phyloP scores from a whole-genome alignment of 1,140 invertebrate species.

The Drosophila kohkoa region DNA sequence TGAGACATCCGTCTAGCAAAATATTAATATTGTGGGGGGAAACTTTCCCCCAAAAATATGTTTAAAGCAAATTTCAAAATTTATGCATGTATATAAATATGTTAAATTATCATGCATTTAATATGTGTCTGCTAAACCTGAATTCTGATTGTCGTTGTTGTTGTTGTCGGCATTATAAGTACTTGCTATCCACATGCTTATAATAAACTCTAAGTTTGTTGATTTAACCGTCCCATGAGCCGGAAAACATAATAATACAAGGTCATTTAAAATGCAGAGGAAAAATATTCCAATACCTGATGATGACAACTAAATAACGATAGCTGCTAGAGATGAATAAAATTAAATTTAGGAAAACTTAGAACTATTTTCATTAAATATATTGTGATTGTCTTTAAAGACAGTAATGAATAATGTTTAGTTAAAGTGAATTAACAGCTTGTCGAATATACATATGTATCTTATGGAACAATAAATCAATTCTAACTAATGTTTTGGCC shows the following conservation, averaged over 20 bases:
- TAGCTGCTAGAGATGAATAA: conserved; percentile 8
- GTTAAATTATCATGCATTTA: background rate
- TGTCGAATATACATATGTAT: too few relatives aligned
- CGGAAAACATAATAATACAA: conserved; percentile 52
- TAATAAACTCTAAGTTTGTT: background rate
- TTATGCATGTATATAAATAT: background rate
- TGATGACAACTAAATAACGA: conserved; percentile 20
- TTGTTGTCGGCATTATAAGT: background rate
- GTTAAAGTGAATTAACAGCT: too few relatives aligned
- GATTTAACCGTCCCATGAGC: conserved; percentile 59
- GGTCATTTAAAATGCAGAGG: conserved; percentile 73
- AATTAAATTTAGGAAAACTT: too few relatives aligned
- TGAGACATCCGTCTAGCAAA: conserved; percentile 34
- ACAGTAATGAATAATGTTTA: too few relatives aligned
- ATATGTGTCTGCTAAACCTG: conserved; percentile 9
- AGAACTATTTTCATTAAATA: too few relatives aligned
- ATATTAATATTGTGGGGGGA: background rate
- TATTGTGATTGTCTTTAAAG: too few relatives aligned
- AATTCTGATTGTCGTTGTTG: background rate
- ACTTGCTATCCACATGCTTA: background rate
- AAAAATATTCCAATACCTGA: conserved; percentile 71
- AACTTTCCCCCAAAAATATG: background rate
- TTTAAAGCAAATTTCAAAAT: background rate
- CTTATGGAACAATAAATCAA: too few relatives aligned
- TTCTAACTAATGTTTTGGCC: too few relatives aligned